Percentiles rank a stretch among this genome's conserved stretches.
Evolutionary conservation across 2,797 vertebrate species (phyloP).

Genomic region (Lagorchestes hirsutus): DNA sequence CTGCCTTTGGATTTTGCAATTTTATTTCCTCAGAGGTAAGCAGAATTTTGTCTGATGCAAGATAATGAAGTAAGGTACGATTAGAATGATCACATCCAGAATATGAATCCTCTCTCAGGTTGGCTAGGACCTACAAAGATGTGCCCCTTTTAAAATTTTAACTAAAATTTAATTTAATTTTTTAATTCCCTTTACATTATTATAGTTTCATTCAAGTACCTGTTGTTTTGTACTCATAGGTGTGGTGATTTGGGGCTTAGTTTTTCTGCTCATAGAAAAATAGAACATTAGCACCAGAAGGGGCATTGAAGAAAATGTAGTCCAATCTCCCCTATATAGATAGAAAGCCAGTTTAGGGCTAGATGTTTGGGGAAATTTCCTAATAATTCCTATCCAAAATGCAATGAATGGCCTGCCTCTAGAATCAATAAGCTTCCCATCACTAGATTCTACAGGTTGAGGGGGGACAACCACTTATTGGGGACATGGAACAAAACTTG

Average conservation of each 20-base stretch:
- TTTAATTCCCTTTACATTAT: constrained; percentile 2
- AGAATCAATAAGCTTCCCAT: background rate
- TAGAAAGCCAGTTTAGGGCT: background rate
- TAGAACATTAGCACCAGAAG: background rate
- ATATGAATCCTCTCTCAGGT: background rate
- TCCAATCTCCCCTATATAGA: background rate
- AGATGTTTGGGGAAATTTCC: background rate
- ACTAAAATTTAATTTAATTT: background rate
- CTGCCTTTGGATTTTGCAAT: background rate
- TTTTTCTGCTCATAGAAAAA: background rate
- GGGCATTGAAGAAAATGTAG: background rate
- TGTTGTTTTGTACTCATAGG: background rate
- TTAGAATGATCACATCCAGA: background rate
- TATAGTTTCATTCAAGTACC: constrained; percentile 32
- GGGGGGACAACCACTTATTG: background rate
- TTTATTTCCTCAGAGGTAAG: background rate
- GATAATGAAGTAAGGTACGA: background rate
- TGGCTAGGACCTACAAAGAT: background rate
- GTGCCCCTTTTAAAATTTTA: background rate
- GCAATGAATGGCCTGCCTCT: background rate
- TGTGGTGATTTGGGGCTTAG: background rate
- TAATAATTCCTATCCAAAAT: background rate
- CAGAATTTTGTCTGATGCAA: background rate
- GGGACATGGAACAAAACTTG: background rate
- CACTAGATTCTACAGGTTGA: background rate